Base-by-base conservation (phyloP, 2,113 vertebrate species). In the Ciconia maguari region DNA sequence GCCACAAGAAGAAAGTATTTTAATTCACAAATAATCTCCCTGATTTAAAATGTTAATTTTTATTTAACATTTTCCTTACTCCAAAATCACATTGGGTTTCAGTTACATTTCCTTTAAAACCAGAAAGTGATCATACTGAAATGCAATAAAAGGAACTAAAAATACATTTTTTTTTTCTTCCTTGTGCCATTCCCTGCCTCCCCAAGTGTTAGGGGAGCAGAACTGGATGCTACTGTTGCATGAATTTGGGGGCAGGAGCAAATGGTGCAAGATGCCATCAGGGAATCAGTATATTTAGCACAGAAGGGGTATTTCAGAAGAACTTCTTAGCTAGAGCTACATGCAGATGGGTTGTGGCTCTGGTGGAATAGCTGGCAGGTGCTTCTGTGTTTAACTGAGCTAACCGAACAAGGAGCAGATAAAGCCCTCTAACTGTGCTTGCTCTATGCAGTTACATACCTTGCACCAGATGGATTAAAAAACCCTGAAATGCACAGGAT, bases 1-100 rank as follows among this genome's bases (percentile, higher is more conserved):
- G 82, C 77, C 91, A 75, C 76, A 91, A 81, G 88, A 96, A 93
- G 51, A 83, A 94, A 91, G 62, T 52, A 85, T 65, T 96, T 80
- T 85, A 87, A 91, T 85, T 95, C 87, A 83, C 44, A 87, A 91
- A 93, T 94, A 0, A 32, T 76, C 90, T 92, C 48, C 36, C 65
- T 84, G 83, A 83, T 91, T 93, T 93, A 77, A 96, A 96, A 93
- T 89, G 88, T 55, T 92, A 90, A 87, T 89, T 96, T 94, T 92
- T 71, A 87, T 82, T 83, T 93, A 89, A 90, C 69, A 24, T 92
- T 88, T 92, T 93, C 72, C 90, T 89, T 78, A 75, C 34, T 93
- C 64, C 60, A 81, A 92, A 95, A 54, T 76, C 72, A 81, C 83
- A 41, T 2, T 58, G 89, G 57, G 55, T 90, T 96, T 92, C 90